Evolutionary conservation across 2,797 vertebrate genomes (phyloP).

Genomic region (Oreochromis grahami): DNA sequence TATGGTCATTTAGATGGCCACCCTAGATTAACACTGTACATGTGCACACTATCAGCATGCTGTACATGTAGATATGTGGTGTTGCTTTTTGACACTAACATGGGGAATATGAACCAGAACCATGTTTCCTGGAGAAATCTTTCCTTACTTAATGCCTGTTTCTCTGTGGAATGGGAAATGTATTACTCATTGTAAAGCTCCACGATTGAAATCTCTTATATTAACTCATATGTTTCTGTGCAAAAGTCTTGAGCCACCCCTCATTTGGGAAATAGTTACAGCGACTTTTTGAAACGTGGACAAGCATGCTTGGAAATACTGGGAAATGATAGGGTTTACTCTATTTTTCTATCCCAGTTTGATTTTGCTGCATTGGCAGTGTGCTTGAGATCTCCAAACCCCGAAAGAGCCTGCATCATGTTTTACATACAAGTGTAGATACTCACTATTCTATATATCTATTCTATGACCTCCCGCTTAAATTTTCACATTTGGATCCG

Average conservation of each 20-base stretch:
- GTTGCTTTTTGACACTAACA: neutral
- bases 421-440: neutral
- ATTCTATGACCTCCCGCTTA: neutral
- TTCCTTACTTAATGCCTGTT: neutral
- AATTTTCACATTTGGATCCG: neutral
- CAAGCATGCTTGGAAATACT: neutral
- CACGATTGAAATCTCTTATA: neutral
- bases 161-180: neutral
- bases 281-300: neutral
- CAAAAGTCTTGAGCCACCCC: neutral
- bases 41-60: neutral
- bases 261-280: neutral
- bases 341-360: neutral
- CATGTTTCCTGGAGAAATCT: neutral
- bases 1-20: neutral
- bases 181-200: neutral
- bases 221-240: neutral
- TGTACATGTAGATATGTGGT: neutral
- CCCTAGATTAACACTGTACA: neutral
- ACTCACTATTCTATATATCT: neutral
- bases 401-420: neutral
- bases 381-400: neutral
- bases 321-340: neutral
- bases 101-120: neutral
- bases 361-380: neutral